phyloP scores from a whole-genome alignment of 2,888 invertebrate species.

The Caenorhabditis angaria region DNA sequence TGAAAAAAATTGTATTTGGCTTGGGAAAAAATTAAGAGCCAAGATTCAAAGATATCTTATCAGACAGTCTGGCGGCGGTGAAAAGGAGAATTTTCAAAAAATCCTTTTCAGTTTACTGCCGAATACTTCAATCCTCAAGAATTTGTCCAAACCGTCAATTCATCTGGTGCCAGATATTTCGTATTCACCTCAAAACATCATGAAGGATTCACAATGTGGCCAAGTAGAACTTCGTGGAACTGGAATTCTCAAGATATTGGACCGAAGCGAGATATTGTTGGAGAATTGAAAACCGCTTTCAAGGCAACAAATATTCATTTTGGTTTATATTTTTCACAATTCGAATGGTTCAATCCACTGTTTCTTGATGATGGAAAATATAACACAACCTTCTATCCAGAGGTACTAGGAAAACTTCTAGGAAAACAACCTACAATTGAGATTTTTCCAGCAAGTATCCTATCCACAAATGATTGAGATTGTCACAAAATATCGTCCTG shows the following conservation, averaged over 20 bases:
- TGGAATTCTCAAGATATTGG: conserved; percentile 76
- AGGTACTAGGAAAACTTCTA: conserved; percentile 33
- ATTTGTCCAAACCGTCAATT: conserved; percentile 85
- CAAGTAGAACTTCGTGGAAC: conserved; percentile 74
- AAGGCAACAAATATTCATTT: conserved; percentile 63
- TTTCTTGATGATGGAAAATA: conserved; percentile 58
- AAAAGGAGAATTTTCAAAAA: no score
- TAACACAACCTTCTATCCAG: conserved; percentile 54
- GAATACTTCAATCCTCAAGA: conserved; percentile 86
- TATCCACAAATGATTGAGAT: conserved; percentile 71
- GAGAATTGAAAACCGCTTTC: conserved; percentile 59
- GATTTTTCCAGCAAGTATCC: conserved; percentile 74
- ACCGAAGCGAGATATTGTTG: conserved; percentile 75
- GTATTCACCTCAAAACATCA: conserved; percentile 76
- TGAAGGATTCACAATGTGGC: conserved; percentile 76
- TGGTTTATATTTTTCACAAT: conserved; percentile 71
- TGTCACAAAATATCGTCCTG: conserved; percentile 76
- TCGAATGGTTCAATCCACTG: conserved; percentile 71
- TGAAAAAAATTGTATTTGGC: not conserved
- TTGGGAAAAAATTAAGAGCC: not conserved
- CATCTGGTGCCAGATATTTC: conserved; percentile 83
- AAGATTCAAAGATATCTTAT: not conserved
- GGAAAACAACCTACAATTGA: conserved; percentile 59
- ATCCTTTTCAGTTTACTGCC: conserved; percentile 80
- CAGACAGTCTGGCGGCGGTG: no score